These are phyloP conservation scores for Sparus aurata DNA, from an alignment of 2,797 vertebrate species.

Conservation along the genomic window DNA sequence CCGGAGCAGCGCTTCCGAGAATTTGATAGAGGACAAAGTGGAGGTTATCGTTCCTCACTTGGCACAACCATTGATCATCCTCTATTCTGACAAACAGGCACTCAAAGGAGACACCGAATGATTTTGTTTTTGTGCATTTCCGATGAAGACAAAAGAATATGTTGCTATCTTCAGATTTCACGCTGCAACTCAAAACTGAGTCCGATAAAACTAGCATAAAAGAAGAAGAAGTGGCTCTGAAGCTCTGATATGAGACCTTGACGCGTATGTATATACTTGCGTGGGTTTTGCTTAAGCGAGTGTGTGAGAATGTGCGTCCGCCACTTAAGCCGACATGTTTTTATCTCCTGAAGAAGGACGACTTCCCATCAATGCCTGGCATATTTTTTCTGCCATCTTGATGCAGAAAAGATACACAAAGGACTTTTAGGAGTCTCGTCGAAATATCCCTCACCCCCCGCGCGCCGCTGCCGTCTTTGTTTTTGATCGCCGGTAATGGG, in stretches of 20 bases:
- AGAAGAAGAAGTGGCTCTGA: neutral
- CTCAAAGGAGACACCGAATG: slow-evolving; percentile 25
- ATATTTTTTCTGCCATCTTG: slow-evolving; percentile 11
- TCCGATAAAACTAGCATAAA: neutral
- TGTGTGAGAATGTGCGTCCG: neutral
- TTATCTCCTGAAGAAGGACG: neutral
- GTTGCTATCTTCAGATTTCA: neutral
- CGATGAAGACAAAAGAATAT: slow-evolving; percentile 14
- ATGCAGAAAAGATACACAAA: slow-evolving; percentile 32
- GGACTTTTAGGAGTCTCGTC: slow-evolving; percentile 31
- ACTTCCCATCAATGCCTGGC: slow-evolving; percentile 15
- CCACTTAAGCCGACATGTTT: slow-evolving; percentile 12
- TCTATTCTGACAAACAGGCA: slow-evolving; percentile 7
- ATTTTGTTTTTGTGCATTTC: slow-evolving; percentile 8
- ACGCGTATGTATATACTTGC: slow-evolving; percentile 17
- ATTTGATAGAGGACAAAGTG: slow-evolving; percentile 36
- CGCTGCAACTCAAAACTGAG: neutral
- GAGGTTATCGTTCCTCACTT: slow-evolving; percentile 23
- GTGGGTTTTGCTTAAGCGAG: slow-evolving; percentile 1
- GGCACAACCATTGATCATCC: slow-evolving; percentile 21
- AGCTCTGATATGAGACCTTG: slow-evolving; percentile 25
- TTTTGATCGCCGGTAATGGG: slow-evolving; percentile 56
- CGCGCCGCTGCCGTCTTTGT: slow-evolving; percentile 15
- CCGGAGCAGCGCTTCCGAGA: slow-evolving; percentile 23
- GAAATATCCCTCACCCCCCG: slow-evolving; percentile 16